These are phyloP conservation scores for Hofmannophila pseudospretella DNA, from an alignment of 2,888 invertebrate species.

Conservation along the genomic window DNA sequence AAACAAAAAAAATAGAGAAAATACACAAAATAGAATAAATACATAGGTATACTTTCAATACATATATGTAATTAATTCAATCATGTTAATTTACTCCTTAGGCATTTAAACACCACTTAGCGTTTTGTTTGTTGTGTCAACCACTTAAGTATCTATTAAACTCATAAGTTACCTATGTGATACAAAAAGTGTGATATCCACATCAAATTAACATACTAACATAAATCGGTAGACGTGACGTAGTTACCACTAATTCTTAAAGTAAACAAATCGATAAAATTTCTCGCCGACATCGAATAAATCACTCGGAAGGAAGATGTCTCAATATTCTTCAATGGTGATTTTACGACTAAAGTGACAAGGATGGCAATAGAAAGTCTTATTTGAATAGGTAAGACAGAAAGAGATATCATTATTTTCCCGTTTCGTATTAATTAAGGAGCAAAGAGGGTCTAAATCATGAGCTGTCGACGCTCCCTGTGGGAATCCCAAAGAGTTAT, in stretches of 20 bases:
- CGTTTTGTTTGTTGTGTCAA: slow-evolving; percentile 6
- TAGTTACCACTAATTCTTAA: slow-evolving; percentile 68
- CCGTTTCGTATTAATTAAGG: slow-evolving; percentile 65
- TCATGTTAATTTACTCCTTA: no score
- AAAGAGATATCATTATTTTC: slow-evolving; percentile 44
- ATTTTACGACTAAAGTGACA: slow-evolving; percentile 43
- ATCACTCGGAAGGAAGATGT: slow-evolving; percentile 64
- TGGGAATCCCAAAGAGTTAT: slow-evolving; percentile 75
- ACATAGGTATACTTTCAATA: no score
- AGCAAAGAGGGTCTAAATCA: slow-evolving; percentile 69
- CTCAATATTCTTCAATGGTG: slow-evolving; percentile 60
- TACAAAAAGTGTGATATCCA: slow-evolving; percentile 43
- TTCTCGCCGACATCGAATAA: slow-evolving; percentile 54
- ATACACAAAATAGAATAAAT: no score
- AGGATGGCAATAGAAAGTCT: slow-evolving; percentile 25
- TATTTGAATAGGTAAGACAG: slow-evolving; percentile 23
- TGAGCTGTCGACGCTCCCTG: slow-evolving; percentile 73
- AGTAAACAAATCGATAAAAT: slow-evolving; percentile 74
- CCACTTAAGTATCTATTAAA: slow-evolving; percentile 13
- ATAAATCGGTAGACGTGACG: slow-evolving; percentile 53
- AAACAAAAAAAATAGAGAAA: no score
- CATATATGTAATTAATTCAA: no score
- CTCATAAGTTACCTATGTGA: slow-evolving; percentile 17
- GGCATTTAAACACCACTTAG: no score
- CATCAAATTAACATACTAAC: slow-evolving; percentile 55